A percentile compares a stretch with the other conserved stretches of the same genome.
Conservation (phyloP, 2,888 invertebrate genomes). For the Platycheirus rosarum region DNA sequence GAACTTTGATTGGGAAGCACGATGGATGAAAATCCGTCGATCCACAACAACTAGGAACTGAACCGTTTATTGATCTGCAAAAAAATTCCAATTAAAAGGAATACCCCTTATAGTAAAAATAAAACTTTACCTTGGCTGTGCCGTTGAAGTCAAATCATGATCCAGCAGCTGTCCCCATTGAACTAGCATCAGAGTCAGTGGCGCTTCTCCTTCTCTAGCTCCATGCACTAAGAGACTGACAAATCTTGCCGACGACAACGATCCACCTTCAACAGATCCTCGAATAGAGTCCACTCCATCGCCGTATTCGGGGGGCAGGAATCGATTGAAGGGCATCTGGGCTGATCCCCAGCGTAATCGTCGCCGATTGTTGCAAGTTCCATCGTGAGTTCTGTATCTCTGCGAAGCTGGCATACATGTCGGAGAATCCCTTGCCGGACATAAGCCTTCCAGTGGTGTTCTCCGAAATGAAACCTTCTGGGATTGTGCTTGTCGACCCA, state of each 20-base stretch:
- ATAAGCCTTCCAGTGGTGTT: conserved; percentile 83
- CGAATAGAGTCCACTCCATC: conserved; percentile 86
- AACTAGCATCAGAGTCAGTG: conserved; percentile 91
- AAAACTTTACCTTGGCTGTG: conserved; percentile 85
- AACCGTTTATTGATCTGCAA: conserved; percentile 87
- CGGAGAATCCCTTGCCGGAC: conserved; percentile 87
- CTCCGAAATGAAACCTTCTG: conserved; percentile 81
- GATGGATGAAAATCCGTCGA: conserved; percentile 89
- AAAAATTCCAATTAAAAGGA: neutral
- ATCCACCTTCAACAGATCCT: conserved; percentile 85
- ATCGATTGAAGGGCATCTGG: conserved; percentile 91
- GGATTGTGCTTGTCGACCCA: conserved; percentile 81
- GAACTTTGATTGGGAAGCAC: conserved; percentile 91
- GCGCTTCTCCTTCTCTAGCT: conserved; percentile 86
- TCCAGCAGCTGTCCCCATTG: conserved; percentile 97
- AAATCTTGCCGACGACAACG: conserved; percentile 89
- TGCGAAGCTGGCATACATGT: conserved; percentile 88
- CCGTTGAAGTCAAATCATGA: conserved; percentile 92
- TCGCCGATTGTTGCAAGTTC: conserved; percentile 93
- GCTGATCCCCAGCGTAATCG: conserved; percentile 92
- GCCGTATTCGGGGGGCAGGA: conserved; percentile 91
- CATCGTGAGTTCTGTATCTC: conserved; percentile 92
- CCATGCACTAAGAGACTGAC: conserved; percentile 88
- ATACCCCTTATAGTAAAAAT: too few species aligned
- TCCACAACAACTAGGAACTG: conserved; percentile 90